A percentile compares a stretch with the other conserved stretches of the same genome.
These are phyloP conservation scores for Lordiphosa mommai DNA, from an alignment of 1,140 invertebrate species.

Conservation along the genomic window DNA sequence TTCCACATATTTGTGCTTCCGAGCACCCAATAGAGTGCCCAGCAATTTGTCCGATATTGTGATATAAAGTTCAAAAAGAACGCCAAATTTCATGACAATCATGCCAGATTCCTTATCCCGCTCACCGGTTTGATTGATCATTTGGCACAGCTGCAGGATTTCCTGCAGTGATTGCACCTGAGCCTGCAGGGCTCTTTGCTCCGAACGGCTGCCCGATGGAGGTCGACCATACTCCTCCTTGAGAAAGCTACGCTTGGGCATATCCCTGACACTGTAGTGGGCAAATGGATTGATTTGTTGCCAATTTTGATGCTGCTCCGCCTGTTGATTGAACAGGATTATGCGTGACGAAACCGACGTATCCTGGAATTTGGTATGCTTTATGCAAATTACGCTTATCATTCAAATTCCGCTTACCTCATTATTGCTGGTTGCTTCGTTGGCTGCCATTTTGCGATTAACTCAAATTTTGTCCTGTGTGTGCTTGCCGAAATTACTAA, in stretches of 20 bases:
- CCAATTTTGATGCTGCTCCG: constrained; percentile 44
- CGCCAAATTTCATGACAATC: constrained; percentile 24
- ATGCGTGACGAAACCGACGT: constrained; percentile 50
- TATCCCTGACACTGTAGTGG: constrained; percentile 44
- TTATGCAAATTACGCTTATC: neutral
- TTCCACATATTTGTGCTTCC: constrained; percentile 41
- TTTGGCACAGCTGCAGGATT: constrained; percentile 48
- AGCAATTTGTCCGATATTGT: constrained; percentile 58
- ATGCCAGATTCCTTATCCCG: neutral
- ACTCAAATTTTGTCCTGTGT: neutral
- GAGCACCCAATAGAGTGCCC: constrained; percentile 46
- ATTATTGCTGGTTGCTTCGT: neutral
- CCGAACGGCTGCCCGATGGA: constrained; percentile 43
- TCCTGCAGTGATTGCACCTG: constrained; percentile 42
- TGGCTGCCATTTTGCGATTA: constrained; percentile 13
- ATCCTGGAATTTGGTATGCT: constrained; percentile 3
- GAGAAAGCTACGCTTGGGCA: constrained; percentile 32
- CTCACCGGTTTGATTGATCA: constrained; percentile 14
- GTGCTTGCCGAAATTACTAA: neutral
- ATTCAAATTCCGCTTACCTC: neutral
- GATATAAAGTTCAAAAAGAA: constrained; percentile 46
- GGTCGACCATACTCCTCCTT: constrained; percentile 40
- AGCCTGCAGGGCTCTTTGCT: constrained; percentile 36
- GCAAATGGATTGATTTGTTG: constrained; percentile 56
- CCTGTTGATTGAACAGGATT: constrained; percentile 43